phyloP scores from a whole-genome alignment of 2,888 invertebrate genomes.

The Lithophane ornitopus region DNA sequence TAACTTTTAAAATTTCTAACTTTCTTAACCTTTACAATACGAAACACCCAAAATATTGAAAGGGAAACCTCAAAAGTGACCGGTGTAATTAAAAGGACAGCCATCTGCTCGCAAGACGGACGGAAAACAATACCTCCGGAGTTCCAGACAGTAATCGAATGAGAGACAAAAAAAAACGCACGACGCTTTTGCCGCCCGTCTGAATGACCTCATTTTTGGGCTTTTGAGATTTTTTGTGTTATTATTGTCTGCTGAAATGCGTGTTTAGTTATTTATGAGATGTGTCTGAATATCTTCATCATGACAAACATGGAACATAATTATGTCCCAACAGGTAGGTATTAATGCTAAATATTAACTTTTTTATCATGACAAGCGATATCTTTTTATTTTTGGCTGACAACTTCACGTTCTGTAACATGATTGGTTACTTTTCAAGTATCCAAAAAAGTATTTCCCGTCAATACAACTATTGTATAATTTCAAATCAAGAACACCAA shows the following conservation, averaged over 20 bases:
- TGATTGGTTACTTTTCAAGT: slow-evolving; percentile 3
- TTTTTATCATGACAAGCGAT: neutral
- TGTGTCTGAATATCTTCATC: neutral
- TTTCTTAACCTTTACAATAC: slow-evolving; percentile 13
- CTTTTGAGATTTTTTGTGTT: slow-evolving; percentile 28
- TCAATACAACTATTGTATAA: neutral
- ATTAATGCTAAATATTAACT: neutral
- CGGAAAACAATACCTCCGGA: slow-evolving; percentile 50
- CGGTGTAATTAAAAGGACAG: slow-evolving; percentile 56
- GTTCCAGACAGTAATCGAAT: slow-evolving; percentile 66
- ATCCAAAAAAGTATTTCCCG: neutral
- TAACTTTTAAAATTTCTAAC: neutral
- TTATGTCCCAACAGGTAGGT: no score
- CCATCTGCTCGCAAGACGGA: slow-evolving; percentile 63
- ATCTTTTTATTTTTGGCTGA: neutral
- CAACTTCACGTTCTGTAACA: neutral
- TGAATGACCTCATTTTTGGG: slow-evolving; percentile 64
- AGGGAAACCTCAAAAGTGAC: slow-evolving; percentile 35
- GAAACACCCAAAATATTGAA: slow-evolving; percentile 21
- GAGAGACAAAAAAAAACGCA: slow-evolving; percentile 54
- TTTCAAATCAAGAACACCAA: slow-evolving; percentile 38
- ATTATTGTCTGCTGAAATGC: slow-evolving; percentile 41
- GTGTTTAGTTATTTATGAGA: slow-evolving; percentile 12
- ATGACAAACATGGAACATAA: neutral
- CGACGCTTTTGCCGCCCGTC: slow-evolving; percentile 49